Base-by-base conservation (phyloP, 2,113 vertebrate genomes). In the Ictidomys tridecemlineatus region DNA sequence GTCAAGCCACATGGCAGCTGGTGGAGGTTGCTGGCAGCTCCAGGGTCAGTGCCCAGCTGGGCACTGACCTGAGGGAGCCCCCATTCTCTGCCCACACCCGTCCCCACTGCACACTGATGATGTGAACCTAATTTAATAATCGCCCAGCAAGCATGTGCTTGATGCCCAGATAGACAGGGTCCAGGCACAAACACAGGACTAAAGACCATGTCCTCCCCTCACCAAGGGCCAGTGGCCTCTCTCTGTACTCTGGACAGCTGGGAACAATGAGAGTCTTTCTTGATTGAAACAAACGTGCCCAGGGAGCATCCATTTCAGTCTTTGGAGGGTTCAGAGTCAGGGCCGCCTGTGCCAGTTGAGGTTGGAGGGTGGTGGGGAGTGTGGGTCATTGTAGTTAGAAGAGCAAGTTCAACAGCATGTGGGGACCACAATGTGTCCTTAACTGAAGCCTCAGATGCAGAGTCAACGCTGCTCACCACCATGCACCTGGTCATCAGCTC, bases 401-500 rank as follows among this genome's bases (percentile, higher is more conserved):
- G 53, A 56, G 16, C 16, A 17, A 16, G 53, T 17, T 17, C 53
- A 16, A 56, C 14, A 56, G 53, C 14, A 56, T 16, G 14, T 56
- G 53, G 53, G 53, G 51, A 53, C 53, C 4, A 4, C 51, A 17
- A n/a, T 4, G 53, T 56, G 53, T 18, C 53, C 14, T 16, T 56
- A 5, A 18, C 16, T 56, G 53, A 56, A 56, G 4, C 14, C 16
- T 16, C 4, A 14, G 16, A 8, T 45, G 53, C 53, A 56, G 16
- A 18, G 2, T 20, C 53, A 18, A 18, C 0, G 53, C 17, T 48
- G 53, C 12, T 18, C 53, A 56, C 53, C 53, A 17, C 53, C 16
- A 5, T 24, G 3, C 67, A 1, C 26, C 6, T 9, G 67, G 34
- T 3, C 0, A 26, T 45, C 1, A 20, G 53, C 28, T 8, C 1